phyloP scores from a whole-genome alignment of 2,113 vertebrate genomes.

The Philantomba maxwellii region DNA sequence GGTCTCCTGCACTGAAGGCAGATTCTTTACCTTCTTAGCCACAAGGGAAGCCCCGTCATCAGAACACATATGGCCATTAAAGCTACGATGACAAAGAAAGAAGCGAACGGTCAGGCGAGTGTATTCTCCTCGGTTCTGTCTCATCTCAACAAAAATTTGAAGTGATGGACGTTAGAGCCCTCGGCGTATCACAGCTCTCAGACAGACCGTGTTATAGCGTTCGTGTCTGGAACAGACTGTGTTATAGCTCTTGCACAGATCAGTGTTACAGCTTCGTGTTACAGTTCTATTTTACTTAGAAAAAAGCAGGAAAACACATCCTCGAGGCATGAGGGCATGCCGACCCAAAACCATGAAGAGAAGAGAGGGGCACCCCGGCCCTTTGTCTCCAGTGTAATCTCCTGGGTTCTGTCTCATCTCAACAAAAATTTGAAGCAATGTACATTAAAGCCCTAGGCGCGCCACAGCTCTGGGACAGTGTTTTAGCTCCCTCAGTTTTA shows the following conservation, averaged over 20 bases:
- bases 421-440: neutral
- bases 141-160: neutral
- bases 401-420: neutral
- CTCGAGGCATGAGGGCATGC: fast-evolving
- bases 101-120: fast-evolving
- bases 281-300: neutral
- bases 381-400: neutral
- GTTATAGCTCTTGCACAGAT: neutral
- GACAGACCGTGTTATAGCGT: neutral
- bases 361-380: neutral
- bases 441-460: neutral
- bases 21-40: neutral
- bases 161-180: fast-evolving
- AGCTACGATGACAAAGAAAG: neutral
- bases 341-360: fast-evolving
- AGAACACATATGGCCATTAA: neutral
- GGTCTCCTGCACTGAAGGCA: neutral
- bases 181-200: fast-evolving
- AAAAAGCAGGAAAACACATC: neutral
- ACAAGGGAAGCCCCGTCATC: neutral
- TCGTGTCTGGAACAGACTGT: neutral
- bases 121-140: neutral
- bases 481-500: neutral
- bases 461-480: neutral
- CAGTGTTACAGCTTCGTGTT: neutral